Percentiles rank a stretch among this genome's conserved stretches.
Conservation (phyloP, 2,888 invertebrate genomes). For the Cheilosia impressa region DNA sequence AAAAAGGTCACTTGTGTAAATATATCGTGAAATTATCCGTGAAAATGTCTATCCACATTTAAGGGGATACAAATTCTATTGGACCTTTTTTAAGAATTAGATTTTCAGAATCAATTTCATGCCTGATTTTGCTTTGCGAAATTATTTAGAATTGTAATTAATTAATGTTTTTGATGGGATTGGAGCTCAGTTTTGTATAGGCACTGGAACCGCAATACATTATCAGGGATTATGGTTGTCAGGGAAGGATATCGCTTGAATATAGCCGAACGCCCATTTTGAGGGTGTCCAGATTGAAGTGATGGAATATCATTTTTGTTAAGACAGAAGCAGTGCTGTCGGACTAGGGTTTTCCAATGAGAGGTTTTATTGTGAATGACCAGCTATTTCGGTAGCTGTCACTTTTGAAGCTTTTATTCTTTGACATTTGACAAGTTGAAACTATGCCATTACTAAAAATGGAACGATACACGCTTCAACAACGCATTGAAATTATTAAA, state of each 20-base stretch:
- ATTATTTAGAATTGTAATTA: conserved; percentile 15
- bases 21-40: conserved; percentile 25
- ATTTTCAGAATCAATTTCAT: conserved; percentile 32
- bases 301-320: background rate
- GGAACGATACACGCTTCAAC: too few species aligned
- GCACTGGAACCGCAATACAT: background rate
- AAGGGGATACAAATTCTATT: conserved; percentile 11
- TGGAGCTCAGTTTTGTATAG: background rate
- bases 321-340: too few species aligned
- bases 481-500: too few species aligned
- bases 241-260: background rate
- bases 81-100: background rate
- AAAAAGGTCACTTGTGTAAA: conserved; percentile 13
- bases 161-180: background rate
- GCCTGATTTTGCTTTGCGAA: background rate
- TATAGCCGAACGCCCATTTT: background rate
- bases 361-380: too few species aligned
- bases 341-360: too few species aligned
- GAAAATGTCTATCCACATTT: conserved; percentile 17
- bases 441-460: too few species aligned
- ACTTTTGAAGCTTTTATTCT: too few species aligned
- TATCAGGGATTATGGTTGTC: background rate
- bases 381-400: too few species aligned
- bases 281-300: background rate
- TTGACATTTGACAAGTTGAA: too few species aligned